phyloP scores from a whole-genome alignment of 2,888 invertebrate genomes.

The Zootermopsis nevadensis region DNA sequence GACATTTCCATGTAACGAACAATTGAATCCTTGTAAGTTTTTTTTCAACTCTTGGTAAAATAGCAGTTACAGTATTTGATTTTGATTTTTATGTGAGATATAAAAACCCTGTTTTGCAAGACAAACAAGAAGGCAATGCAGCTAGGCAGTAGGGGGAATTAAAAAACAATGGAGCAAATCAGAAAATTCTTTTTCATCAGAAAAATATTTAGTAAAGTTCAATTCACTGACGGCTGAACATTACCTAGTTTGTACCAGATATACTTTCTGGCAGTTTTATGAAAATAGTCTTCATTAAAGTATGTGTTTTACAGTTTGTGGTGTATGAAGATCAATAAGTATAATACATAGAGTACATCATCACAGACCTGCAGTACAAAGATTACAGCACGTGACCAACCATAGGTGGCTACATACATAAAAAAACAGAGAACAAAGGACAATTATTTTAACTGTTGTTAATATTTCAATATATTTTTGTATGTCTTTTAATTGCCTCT shows the following conservation, averaged over 20 bases:
- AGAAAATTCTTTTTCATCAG: slow-evolving; percentile 41
- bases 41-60: neutral
- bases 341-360: slow-evolving; percentile 31
- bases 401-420: no score
- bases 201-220: slow-evolving; percentile 45
- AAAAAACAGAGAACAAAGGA: no score
- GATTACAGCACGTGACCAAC: neutral
- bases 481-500: no score
- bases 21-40: neutral
- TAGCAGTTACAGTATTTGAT: neutral
- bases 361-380: slow-evolving; percentile 45
- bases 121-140: slow-evolving; percentile 37
- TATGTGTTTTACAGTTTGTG: slow-evolving; percentile 35
- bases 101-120: slow-evolving; percentile 44
- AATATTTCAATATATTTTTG: no score
- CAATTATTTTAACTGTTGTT: no score
- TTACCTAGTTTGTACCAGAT: slow-evolving; percentile 41
- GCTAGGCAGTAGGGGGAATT: neutral
- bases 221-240: slow-evolving; percentile 40
- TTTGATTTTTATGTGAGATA: slow-evolving; percentile 19
- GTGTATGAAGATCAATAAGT: slow-evolving; percentile 37
- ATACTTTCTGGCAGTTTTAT: slow-evolving; percentile 43
- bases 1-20: neutral
- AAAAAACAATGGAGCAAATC: slow-evolving; percentile 21
- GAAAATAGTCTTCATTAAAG: slow-evolving; percentile 48